These are phyloP conservation scores for Pteronotus mesoamericanus DNA, from an alignment of 2,797 vertebrate genomes.

Conservation along the genomic window DNA sequence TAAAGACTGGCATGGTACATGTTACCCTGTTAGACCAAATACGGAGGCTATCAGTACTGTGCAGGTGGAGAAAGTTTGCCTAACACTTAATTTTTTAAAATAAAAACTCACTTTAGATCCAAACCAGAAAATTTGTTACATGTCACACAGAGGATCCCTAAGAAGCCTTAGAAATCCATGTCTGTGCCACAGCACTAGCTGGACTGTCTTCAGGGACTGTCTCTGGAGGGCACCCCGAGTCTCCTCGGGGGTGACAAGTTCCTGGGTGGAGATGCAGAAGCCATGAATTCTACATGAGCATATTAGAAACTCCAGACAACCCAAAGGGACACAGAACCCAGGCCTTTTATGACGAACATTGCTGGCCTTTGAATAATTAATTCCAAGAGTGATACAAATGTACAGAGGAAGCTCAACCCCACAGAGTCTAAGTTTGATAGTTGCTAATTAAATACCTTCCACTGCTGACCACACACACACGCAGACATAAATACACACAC, in stretches of 20 bases:
- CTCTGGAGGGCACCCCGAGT: neutral
- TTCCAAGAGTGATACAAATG: neutral
- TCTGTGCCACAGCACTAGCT: neutral
- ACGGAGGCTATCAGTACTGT: neutral
- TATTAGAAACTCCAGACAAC: conserved; percentile 3
- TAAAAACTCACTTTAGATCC: neutral
- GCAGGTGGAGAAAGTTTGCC: neutral
- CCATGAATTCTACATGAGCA: neutral
- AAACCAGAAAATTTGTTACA: neutral
- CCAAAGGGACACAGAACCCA: neutral
- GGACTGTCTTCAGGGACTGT: neutral
- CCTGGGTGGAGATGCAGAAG: neutral
- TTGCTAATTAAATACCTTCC: neutral
- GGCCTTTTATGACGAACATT: neutral
- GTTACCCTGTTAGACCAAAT: neutral
- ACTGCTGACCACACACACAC: neutral
- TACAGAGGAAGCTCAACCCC: neutral
- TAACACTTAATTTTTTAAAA: neutral
- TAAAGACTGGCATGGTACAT: accelerated
- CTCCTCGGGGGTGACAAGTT: neutral
- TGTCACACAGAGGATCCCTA: neutral
- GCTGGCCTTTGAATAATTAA: conserved; percentile 51
- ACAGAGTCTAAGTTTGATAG: neutral
- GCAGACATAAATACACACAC: neutral
- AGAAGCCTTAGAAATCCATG: neutral